These are phyloP conservation scores for Heterohyrax brucei DNA, from an alignment of 2,797 vertebrate genomes.

Conservation along the genomic window DNA sequence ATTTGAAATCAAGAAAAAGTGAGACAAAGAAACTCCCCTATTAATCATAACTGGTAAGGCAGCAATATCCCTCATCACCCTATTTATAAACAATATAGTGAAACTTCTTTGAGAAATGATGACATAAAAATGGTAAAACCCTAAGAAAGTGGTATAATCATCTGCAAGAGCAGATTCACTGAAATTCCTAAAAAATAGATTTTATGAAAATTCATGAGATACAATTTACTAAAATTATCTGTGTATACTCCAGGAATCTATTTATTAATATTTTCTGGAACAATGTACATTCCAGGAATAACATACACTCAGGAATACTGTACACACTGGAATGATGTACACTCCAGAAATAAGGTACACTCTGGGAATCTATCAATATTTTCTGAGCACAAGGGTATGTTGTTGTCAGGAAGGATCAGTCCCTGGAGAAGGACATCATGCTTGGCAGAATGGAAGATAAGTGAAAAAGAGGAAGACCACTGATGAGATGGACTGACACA, in stretches of 20 bases:
- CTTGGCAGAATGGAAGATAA: too few species aligned
- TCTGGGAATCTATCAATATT: constrained; percentile 43
- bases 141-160: background rate
- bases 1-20: constrained; percentile 63
- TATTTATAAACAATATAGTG: constrained; percentile 58
- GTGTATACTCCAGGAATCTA: constrained; percentile 31
- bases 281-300: too few species aligned
- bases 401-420: too few species aligned
- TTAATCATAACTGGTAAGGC: constrained; percentile 48
- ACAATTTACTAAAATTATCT: constrained; percentile 58
- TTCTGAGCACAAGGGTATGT: background rate
- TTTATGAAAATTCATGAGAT: constrained; percentile 52
- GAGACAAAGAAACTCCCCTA: background rate
- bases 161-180: constrained; percentile 1
- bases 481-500: too few species aligned
- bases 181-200: constrained; percentile 58
- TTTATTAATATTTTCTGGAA: constrained; percentile 30
- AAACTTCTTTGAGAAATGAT: constrained; percentile 61
- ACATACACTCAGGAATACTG: too few species aligned
- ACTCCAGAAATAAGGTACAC: background rate
- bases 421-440: too few species aligned
- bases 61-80: background rate
- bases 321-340: too few species aligned
- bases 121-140: constrained; percentile 55
- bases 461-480: too few species aligned